Evolutionary conservation across 2,113 vertebrate genomes (phyloP).

Genomic region (Microtus oregoni): DNA sequence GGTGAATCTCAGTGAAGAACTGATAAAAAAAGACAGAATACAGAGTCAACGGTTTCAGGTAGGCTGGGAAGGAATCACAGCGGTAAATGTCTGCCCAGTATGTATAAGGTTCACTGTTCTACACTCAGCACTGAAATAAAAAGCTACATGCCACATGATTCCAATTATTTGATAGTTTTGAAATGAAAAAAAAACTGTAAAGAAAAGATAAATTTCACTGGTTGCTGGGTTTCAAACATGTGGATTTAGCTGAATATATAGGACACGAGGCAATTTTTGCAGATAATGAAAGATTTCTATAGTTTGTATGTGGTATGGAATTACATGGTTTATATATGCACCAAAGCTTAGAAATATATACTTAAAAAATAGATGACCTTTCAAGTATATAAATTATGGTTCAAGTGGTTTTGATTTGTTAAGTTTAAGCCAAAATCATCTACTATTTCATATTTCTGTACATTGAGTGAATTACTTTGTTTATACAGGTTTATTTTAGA

Average conservation of each 20-base stretch:
- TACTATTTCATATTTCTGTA: conserved; percentile 7
- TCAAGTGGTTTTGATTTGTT: conserved; percentile 21
- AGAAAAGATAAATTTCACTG: background rate
- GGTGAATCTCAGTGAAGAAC: background rate
- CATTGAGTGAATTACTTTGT: conserved; percentile 24
- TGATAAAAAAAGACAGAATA: background rate
- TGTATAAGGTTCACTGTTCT: background rate
- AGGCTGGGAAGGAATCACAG: background rate
- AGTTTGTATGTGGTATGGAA: background rate
- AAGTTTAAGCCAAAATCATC: background rate
- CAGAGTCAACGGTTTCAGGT: background rate
- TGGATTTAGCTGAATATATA: background rate
- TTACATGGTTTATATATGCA: background rate
- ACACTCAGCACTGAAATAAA: background rate
- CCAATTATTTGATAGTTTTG: background rate
- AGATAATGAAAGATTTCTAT: background rate
- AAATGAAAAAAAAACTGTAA: background rate
- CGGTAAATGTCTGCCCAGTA: background rate
- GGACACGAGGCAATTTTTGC: background rate
- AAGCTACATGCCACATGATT: background rate
- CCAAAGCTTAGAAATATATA: conserved; percentile 5
- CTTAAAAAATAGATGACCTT: background rate
- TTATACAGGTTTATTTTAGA: conserved; percentile 16
- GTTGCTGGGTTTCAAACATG: background rate
- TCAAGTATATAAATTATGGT: background rate